Evolutionary conservation across 2,888 invertebrate genomes (phyloP), one percentile per base, ranked within the genome.

Genomic region (Chymomyza procnemis): DNA sequence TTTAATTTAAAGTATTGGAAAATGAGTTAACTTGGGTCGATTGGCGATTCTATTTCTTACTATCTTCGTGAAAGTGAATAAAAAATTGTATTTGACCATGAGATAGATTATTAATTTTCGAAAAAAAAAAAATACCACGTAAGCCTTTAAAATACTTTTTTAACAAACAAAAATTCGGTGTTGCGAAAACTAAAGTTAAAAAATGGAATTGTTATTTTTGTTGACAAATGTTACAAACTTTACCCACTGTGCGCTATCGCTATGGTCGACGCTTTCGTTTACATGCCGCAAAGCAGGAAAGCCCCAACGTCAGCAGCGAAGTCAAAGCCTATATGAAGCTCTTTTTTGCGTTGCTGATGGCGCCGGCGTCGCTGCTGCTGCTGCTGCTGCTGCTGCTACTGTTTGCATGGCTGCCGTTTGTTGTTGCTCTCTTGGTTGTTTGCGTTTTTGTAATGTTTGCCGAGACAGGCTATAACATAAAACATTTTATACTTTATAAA

Each of bases 211-310:
- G 12, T 3, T 2, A 4, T 34, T 41, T 41, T 41, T 12, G 12
- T 12, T 3, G 12, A 5, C 34, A 41, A 41, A 12, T 8, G 1
- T 26, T 26, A 6, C 34, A 41, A 41, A 41, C n/a, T 41, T 0
- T 0, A 12, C 34, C 34, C 34, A 41, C 34, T 41, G 34, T 41
- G 12, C 3, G 34, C 12, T 14, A 12, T 14, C 34, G 12, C 34
- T 41, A 12, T 41, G 2, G 34, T 41, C 34, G 34, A 3, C 34
- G 34, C 12, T 41, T 9, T 12, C 34, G 34, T 41, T 12, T 41
- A 12, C 34, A 41, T 41, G 34, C 34, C 34, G 34, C 34, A 41
- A 50, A 72, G 71, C 77, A 76, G 64, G 65, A 72, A 65, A 71
- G 64, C 60, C 56, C 52, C 61, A 69, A 21, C 63, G 18, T n/a